A percentile compares a stretch with the other conserved stretches of the same genome.
Evolutionary conservation across 2,797 vertebrate species (phyloP).

Genomic region (Otolemur crassicaudatus): DNA sequence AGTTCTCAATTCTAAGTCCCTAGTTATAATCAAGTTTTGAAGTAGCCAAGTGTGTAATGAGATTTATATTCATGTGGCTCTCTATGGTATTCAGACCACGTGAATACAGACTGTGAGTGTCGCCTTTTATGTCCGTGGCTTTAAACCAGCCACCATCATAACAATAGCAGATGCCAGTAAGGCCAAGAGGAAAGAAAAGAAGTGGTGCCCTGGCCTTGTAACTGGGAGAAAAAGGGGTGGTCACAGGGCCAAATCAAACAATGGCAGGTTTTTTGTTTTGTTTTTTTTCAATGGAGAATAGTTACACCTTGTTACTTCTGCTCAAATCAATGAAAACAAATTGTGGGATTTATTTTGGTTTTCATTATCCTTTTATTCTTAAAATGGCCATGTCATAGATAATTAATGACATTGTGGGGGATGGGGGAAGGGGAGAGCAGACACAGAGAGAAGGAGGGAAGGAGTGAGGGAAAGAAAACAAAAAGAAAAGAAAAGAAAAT

Average conservation of each 20-base stretch:
- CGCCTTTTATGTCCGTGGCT: not conserved
- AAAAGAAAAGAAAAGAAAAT: no score
- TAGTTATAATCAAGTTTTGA: no score
- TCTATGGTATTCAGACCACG: not conserved
- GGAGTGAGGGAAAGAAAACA: no score
- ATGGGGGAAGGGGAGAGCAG: no score
- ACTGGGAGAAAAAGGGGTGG: not conserved
- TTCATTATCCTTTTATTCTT: not conserved
- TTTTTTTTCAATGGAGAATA: not conserved
- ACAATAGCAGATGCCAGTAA: not conserved
- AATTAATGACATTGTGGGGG: no score
- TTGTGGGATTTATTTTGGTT: not conserved
- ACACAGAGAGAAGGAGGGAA: no score
- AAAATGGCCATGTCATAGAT: not conserved
- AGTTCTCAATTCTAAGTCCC: no score
- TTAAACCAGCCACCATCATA: not conserved
- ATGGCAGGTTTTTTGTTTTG: not conserved
- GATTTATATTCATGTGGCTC: not conserved
- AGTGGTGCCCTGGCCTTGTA: rapidly evolving
- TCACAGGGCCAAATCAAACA: not conserved
- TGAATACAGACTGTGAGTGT: not conserved
- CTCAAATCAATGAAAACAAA: not conserved
- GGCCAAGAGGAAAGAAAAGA: not conserved
- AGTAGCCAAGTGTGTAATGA: not conserved
- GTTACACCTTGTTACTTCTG: not conserved